Percentiles rank a stretch among this genome's conserved stretches.
Evolutionary conservation across 2,113 vertebrate genomes (phyloP).

Genomic region (Esox niger): DNA sequence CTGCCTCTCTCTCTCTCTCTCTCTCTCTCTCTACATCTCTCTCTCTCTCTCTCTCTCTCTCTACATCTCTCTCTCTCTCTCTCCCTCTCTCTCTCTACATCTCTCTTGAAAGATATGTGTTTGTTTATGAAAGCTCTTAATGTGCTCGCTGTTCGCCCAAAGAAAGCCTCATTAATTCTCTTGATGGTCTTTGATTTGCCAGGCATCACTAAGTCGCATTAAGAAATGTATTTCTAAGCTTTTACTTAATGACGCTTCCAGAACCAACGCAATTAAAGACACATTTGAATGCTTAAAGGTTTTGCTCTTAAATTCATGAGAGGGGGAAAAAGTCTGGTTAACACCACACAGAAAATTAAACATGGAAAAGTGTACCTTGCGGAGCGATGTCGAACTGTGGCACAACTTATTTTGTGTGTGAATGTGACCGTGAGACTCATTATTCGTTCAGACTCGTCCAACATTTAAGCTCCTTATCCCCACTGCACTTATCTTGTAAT

Average conservation of each 20-base stretch:
- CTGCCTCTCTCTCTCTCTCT: neutral
- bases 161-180: conserved; percentile 67
- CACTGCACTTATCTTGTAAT: neutral
- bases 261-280: conserved; percentile 71
- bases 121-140: conserved; percentile 67
- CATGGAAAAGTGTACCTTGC: conserved; percentile 1
- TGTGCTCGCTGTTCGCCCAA: conserved; percentile 56
- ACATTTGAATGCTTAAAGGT: conserved; percentile 59
- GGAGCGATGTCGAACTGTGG: conserved; percentile 36
- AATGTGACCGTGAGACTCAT: neutral
- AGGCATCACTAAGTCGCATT: conserved; percentile 74
- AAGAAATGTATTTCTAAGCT: conserved; percentile 70
- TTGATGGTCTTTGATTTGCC: conserved; percentile 72
- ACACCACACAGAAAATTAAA: conserved; percentile 46
- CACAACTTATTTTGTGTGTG: conserved; percentile 15
- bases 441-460: neutral
- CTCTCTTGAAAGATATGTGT: conserved; percentile 63
- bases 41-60: neutral
- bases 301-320: conserved; percentile 52
- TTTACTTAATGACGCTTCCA: conserved; percentile 70
- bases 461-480: neutral
- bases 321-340: conserved; percentile 50
- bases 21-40: neutral
- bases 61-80: neutral
- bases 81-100: neutral